phyloP scores from a whole-genome alignment of 37 sponge, comb jelly and placozoan genomes.

The Cladorhizidae sp. region DNA sequence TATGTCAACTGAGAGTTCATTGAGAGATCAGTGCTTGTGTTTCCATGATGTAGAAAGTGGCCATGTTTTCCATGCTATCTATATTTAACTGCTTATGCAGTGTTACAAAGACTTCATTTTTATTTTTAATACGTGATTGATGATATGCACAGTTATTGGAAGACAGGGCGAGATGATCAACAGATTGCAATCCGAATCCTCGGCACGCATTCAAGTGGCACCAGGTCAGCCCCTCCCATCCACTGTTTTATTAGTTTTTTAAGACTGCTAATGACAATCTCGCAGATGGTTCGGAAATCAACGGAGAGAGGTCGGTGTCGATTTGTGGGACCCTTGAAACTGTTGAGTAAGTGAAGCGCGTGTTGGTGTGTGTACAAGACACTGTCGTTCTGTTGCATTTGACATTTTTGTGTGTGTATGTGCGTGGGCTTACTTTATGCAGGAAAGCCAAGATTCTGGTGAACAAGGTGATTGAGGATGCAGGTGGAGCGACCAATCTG shows the following conservation, averaged over 20 bases:
- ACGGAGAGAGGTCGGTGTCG: constrained; percentile 77
- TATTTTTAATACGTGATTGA: no score
- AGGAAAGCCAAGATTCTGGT: constrained; percentile 69
- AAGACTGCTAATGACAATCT: no score
- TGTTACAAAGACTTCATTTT: no score
- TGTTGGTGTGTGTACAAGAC: background rate
- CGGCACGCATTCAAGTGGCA: constrained; percentile 90
- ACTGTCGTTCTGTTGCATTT: background rate
- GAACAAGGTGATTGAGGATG: constrained; percentile 65
- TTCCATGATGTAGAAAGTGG: no score
- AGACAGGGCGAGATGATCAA: constrained; percentile 86
- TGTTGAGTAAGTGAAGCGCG: constrained; percentile 68
- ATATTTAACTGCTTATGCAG: no score
- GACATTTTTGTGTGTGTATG: no score
- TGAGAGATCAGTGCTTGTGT: no score
- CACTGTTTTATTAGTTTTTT: no score
- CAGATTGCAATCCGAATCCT: constrained; percentile 80
- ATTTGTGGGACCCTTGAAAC: constrained; percentile 84
- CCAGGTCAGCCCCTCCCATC: constrained; percentile 58
- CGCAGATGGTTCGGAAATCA: constrained; percentile 74
- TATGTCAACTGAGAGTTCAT: no score
- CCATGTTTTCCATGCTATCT: no score
- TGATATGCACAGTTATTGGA: constrained; percentile 80
- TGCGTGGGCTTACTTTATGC: background rate
- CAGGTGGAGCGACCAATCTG: constrained; percentile 59